Evolutionary conservation across 2,888 invertebrate genomes (phyloP).

Genomic region (Phengaris arion): DNA sequence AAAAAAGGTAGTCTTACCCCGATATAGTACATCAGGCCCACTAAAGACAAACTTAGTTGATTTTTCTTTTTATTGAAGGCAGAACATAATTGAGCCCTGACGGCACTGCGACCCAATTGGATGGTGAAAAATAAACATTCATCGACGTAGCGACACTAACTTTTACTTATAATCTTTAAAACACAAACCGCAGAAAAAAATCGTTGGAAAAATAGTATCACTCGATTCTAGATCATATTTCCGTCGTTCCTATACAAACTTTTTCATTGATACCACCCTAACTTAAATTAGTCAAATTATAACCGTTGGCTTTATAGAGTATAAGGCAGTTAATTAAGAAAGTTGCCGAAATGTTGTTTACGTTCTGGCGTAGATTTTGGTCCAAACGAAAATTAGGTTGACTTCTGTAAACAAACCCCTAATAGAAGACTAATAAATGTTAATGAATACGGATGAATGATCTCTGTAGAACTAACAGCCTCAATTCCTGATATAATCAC

Average conservation of each 20-base stretch:
- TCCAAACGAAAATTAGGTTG: conserved; percentile 2
- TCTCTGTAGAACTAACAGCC: neutral
- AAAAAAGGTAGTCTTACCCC: too few relatives aligned
- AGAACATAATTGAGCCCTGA: too few relatives aligned
- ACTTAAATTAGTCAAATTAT: conserved; percentile 7
- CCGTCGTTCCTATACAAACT: neutral
- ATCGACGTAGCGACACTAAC: too few relatives aligned
- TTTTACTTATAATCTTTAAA: too few relatives aligned
- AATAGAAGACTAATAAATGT: conserved; percentile 20
- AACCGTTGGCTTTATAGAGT: neutral
- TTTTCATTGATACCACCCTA: neutral
- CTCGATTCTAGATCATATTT: too few relatives aligned
- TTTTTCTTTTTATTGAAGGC: too few relatives aligned
- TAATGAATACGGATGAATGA: neutral
- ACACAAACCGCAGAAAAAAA: too few relatives aligned
- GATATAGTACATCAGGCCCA: too few relatives aligned
- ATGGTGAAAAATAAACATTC: too few relatives aligned
- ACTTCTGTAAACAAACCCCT: neutral
- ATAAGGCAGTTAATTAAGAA: conserved; percentile 5
- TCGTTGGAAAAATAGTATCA: too few relatives aligned
- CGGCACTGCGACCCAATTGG: too few relatives aligned
- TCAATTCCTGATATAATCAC: neutral
- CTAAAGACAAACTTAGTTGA: too few relatives aligned
- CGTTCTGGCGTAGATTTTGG: neutral
- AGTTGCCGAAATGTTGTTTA: neutral